These are phyloP conservation scores for Acrobasis consociella DNA, from an alignment of 2,888 invertebrate species.

Conservation along the genomic window DNA sequence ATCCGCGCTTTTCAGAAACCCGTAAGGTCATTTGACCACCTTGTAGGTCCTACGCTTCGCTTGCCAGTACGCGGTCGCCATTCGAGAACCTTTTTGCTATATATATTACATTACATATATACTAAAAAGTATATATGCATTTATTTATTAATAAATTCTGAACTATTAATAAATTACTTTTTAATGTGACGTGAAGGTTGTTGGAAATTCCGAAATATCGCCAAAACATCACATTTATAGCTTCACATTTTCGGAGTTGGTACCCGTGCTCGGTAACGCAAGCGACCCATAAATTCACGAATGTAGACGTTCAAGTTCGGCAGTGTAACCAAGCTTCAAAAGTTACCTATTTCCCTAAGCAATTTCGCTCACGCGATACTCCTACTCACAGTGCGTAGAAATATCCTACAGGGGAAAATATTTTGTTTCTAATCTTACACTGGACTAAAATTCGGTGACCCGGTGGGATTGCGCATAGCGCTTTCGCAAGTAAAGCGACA, in stretches of 20 bases:
- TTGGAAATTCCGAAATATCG: slow-evolving; percentile 10
- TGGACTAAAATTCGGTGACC: too few species aligned
- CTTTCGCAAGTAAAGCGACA: too few species aligned
- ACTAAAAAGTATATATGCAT: too few species aligned
- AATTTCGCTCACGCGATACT: slow-evolving; percentile 21
- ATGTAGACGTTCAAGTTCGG: slow-evolving; percentile 20
- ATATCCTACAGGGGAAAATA: not conserved
- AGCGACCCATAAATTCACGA: slow-evolving; percentile 19
- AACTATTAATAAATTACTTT: not conserved
- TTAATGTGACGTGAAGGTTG: not conserved
- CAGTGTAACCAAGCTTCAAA: slow-evolving; percentile 21
- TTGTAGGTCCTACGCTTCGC: too few species aligned
- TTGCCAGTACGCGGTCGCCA: too few species aligned
- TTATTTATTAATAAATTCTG: too few species aligned
- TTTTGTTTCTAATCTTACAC: too few species aligned
- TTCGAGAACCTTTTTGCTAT: too few species aligned
- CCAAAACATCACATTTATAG: slow-evolving; percentile 8
- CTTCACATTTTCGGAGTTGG: not conserved
- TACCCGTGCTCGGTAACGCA: slow-evolving; percentile 11
- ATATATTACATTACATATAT: too few species aligned
- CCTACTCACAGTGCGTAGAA: slow-evolving; percentile 15
- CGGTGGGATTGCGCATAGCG: too few species aligned
- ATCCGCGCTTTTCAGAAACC: too few species aligned
- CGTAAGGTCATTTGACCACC: too few species aligned
- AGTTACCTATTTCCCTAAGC: slow-evolving; percentile 19